phyloP scores from a whole-genome alignment of 1,140 invertebrate genomes.

The Micrasema minimum region DNA sequence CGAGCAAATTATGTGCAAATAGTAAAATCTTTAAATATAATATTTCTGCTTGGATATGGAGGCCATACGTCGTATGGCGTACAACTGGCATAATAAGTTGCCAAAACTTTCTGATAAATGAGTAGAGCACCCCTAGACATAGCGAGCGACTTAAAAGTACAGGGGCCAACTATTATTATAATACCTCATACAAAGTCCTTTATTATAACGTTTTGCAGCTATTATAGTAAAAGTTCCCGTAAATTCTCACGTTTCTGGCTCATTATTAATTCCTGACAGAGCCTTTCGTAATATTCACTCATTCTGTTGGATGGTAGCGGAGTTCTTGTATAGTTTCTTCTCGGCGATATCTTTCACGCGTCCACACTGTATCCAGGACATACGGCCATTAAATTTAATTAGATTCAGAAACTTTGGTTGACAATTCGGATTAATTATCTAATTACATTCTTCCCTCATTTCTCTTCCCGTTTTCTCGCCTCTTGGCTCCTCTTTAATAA shows the following conservation, averaged over 20 bases:
- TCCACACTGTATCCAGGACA: conserved; percentile 14
- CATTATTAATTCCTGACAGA: conserved; percentile 40
- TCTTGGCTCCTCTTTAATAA: conserved; percentile 43
- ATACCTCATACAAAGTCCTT: conserved; percentile 17
- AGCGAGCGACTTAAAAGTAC: not conserved
- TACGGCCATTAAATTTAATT: conserved; percentile 50
- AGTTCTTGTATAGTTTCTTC: conserved; percentile 18
- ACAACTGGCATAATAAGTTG: too few relatives aligned
- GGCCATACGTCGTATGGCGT: too few relatives aligned
- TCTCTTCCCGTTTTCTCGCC: conserved; percentile 28
- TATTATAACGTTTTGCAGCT: conserved; percentile 41
- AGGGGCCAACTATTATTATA: conserved; percentile 15
- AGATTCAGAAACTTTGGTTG: conserved; percentile 50
- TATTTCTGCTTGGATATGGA: too few relatives aligned
- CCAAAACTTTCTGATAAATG: not conserved
- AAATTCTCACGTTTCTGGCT: conserved; percentile 29
- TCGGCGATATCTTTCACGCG: not conserved
- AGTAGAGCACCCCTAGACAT: not conserved
- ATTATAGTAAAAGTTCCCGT: conserved; percentile 46
- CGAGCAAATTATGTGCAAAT: too few relatives aligned
- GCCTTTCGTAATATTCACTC: conserved; percentile 34
- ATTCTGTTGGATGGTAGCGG: not conserved
- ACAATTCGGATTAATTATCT: conserved; percentile 53
- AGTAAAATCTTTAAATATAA: too few relatives aligned
- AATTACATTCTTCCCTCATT: conserved; percentile 45